A percentile compares a stretch with the other conserved stretches of the same genome.
Evolutionary conservation across 1,140 invertebrate species (phyloP).

Genomic region (Spodoptera frugiperda): DNA sequence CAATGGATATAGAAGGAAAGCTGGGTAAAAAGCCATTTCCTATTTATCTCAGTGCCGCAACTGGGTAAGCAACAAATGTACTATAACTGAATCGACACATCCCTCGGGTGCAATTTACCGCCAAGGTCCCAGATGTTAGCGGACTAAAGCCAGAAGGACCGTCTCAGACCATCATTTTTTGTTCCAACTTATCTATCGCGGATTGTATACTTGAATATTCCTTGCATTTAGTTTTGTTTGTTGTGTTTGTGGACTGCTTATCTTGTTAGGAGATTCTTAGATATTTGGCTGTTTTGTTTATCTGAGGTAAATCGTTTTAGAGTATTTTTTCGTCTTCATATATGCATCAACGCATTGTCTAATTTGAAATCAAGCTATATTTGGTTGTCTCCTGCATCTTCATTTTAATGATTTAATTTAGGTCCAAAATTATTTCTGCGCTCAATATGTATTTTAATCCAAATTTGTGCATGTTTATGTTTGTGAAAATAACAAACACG

Average conservation of each 20-base stretch:
- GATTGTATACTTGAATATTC: conserved; percentile 42
- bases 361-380: too few relatives aligned
- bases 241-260: background rate
- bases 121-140: conserved; percentile 33
- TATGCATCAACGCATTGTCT: too few relatives aligned
- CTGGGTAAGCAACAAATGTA: conserved; percentile 45
- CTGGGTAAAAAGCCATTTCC: conserved; percentile 44
- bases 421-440: background rate
- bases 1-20: conserved; percentile 24
- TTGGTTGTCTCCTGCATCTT: too few relatives aligned
- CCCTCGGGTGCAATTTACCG: conserved; percentile 47
- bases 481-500: conserved; percentile 2
- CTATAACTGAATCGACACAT: conserved; percentile 45
- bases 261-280: background rate
- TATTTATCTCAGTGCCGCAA: conserved; percentile 47
- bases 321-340: too few relatives aligned
- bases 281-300: conserved; percentile 2
- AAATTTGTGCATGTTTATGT: background rate
- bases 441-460: too few relatives aligned
- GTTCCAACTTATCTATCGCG: conserved; percentile 42
- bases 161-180: conserved; percentile 29
- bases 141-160: conserved; percentile 29
- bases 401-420: background rate
- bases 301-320: too few relatives aligned
- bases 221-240: conserved; percentile 33